phyloP scores from a whole-genome alignment of 2,888 invertebrate species.

The Entomobrya proxima region DNA sequence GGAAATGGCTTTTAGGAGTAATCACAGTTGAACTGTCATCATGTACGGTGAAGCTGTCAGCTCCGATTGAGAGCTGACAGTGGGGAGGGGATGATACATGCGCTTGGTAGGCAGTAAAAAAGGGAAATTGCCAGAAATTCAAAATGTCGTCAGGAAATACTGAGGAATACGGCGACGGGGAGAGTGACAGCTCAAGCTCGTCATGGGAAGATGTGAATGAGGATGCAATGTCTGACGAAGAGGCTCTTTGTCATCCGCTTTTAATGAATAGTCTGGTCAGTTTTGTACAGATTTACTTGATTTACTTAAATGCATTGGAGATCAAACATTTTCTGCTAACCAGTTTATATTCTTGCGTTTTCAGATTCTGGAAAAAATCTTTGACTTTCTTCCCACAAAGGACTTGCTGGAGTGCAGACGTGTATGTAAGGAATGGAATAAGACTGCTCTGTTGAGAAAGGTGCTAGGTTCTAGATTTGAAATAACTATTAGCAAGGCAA shows the following conservation, averaged over 20 bases:
- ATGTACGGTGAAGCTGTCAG: not conserved
- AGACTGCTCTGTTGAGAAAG: slow-evolving; percentile 44
- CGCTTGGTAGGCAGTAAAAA: not conserved
- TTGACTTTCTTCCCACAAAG: slow-evolving; percentile 39
- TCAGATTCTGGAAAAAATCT: slow-evolving; percentile 70
- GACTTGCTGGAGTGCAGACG: slow-evolving; percentile 56
- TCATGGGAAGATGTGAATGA: slow-evolving; percentile 61
- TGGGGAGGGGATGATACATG: not conserved
- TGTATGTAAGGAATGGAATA: slow-evolving; percentile 65
- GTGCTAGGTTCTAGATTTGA: slow-evolving; percentile 56
- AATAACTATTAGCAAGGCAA: slow-evolving; percentile 42
- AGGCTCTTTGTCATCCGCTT: slow-evolving; percentile 40
- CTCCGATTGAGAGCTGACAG: not conserved
- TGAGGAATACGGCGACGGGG: slow-evolving; percentile 8
- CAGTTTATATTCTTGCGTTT: not conserved
- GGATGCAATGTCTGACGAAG: not conserved
- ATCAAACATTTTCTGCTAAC: not conserved
- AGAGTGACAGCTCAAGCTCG: slow-evolving; percentile 31
- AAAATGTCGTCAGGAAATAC: slow-evolving; percentile 9
- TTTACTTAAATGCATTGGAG: not conserved
- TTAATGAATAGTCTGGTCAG: slow-evolving; percentile 62
- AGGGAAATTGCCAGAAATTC: not conserved
- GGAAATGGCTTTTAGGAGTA: not conserved
- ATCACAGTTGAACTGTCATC: not conserved
- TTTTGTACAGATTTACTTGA: not conserved